Conservation (phyloP, 2,888 invertebrate genomes). For the Hemaris fuciformis region DNA sequence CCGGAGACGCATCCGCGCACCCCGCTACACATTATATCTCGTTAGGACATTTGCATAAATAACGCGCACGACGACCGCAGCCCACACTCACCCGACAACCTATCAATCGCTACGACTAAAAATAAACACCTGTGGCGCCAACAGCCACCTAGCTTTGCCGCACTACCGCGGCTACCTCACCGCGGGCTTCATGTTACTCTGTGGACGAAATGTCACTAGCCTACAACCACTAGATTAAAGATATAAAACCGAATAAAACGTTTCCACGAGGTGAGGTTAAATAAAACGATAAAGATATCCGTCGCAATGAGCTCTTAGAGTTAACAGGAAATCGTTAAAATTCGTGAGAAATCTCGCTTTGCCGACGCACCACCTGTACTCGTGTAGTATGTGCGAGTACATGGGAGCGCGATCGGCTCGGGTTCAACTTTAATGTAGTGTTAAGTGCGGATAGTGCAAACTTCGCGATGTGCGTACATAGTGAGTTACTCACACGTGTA, state of each 20-base stretch:
- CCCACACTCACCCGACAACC: conserved; percentile 60
- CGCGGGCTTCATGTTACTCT: conserved; percentile 46
- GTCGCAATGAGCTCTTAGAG: conserved; percentile 54
- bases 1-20: conserved; percentile 56
- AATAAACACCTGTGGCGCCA: conserved; percentile 66
- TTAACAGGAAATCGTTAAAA: conserved; percentile 78
- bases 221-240: conserved; percentile 65
- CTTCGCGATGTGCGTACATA: neutral
- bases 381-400: neutral
- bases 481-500: conserved; percentile 33
- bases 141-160: conserved; percentile 30
- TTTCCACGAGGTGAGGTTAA: conserved; percentile 57
- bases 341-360: conserved; percentile 69
- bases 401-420: neutral
- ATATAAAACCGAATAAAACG: conserved; percentile 55
- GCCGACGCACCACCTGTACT: conserved; percentile 39
- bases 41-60: conserved; percentile 80
- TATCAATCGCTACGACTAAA: conserved; percentile 72
- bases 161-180: conserved; percentile 33
- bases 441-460: neutral
- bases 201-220: conserved; percentile 48
- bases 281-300: conserved; percentile 71
- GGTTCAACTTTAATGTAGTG: neutral
- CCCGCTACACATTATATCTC: conserved; percentile 71
- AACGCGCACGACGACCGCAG: conserved; percentile 60